Conservation (phyloP, 2,113 vertebrate genomes). For the Phyllostomus discolor region DNA sequence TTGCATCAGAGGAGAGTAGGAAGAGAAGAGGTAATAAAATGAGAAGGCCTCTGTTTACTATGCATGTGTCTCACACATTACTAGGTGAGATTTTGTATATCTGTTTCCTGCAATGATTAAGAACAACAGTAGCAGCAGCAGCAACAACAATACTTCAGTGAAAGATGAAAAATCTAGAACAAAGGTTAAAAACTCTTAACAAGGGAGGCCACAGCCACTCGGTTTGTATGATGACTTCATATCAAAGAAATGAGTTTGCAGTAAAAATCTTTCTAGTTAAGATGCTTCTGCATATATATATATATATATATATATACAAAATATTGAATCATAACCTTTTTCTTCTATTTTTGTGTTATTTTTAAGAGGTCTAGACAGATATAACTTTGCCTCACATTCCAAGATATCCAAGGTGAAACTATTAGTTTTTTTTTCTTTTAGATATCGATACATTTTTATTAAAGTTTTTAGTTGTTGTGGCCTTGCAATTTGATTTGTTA, state of each 20-base stretch:
- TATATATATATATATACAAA: neutral
- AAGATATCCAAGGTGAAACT: neutral
- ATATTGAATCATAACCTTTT: neutral
- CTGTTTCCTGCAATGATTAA: neutral
- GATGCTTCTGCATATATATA: neutral
- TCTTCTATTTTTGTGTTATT: neutral
- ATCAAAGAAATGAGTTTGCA: neutral
- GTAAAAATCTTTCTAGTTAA: neutral
- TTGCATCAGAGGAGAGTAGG: neutral
- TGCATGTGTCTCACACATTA: neutral
- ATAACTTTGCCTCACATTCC: neutral
- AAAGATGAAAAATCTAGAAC: neutral
- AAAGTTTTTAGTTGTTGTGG: neutral
- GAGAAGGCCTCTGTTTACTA: neutral
- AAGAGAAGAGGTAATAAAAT: neutral
- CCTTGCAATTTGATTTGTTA: neutral
- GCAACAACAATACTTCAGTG: neutral
- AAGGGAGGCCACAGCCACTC: neutral
- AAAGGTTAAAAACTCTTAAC: neutral
- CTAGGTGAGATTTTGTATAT: neutral
- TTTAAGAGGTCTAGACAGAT: neutral
- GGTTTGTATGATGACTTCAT: neutral
- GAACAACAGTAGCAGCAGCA: neutral
- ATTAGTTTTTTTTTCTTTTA: neutral
- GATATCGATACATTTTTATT: neutral